A percentile compares a stretch with the other conserved stretches of the same genome.
phyloP scores from a whole-genome alignment of 2,797 vertebrate genomes.

The Oreochromis mossambicus region DNA sequence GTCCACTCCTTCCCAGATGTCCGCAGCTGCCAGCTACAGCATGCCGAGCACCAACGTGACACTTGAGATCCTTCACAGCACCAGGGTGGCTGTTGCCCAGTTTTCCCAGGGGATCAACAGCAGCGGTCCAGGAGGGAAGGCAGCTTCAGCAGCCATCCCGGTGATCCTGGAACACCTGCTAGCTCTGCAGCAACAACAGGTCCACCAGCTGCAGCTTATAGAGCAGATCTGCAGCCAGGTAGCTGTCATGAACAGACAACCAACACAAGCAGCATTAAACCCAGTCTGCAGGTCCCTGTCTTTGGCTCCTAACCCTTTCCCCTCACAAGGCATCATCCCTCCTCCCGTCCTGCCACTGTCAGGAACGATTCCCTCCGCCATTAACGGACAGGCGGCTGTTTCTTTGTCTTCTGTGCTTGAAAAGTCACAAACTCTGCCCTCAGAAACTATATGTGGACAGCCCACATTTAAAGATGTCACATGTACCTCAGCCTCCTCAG shows the following conservation, averaged over 20 bases:
- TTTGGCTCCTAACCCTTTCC: conserved; percentile 72
- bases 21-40: conserved; percentile 72
- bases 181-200: conserved; percentile 94
- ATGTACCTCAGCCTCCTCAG: conserved; percentile 68
- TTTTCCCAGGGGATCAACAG: conserved; percentile 85
- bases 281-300: conserved; percentile 69
- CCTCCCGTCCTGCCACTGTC: conserved; percentile 81
- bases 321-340: conserved; percentile 76
- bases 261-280: conserved; percentile 77
- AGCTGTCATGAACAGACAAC: conserved; percentile 88
- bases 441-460: conserved; percentile 73
- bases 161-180: conserved; percentile 94
- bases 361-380: conserved; percentile 70
- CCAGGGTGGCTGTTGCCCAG: conserved; percentile 94
- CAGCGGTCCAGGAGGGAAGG: conserved; percentile 57
- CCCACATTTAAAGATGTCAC: conserved; percentile 68
- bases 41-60: conserved; percentile 95
- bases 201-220: conserved; percentile 96
- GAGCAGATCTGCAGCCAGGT: conserved; percentile 98
- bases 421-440: conserved; percentile 71
- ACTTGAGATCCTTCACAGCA: conserved; percentile 93
- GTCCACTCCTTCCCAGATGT: conserved; percentile 69
- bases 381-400: conserved; percentile 74
- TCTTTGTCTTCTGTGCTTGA: conserved; percentile 74
- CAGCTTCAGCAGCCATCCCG: conserved; percentile 83